These are phyloP conservation scores for Axea sp. DNA, from an alignment of 2,888 invertebrate genomes.

Conservation along the genomic window DNA sequence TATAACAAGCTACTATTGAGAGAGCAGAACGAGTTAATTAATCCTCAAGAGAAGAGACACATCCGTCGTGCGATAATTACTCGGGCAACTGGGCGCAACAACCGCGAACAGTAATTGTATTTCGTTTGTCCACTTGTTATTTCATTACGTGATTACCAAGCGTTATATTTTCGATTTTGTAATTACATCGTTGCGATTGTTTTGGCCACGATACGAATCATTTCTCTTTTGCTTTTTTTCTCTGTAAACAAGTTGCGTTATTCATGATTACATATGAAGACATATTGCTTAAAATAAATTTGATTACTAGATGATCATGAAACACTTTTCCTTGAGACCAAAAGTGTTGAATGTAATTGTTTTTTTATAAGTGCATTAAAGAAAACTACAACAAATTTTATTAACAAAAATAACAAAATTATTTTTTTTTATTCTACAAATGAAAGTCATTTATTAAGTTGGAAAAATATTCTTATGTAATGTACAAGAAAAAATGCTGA, in stretches of 20 bases:
- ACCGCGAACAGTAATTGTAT: slow-evolving; percentile 49
- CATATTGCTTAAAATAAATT: slow-evolving; percentile 14
- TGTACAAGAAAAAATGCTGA: no score
- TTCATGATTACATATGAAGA: slow-evolving; percentile 24
- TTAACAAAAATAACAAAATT: no score
- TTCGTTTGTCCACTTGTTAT: slow-evolving; percentile 53
- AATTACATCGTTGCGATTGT: slow-evolving; percentile 44
- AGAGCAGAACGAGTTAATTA: slow-evolving; percentile 53
- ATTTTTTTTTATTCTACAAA: no score
- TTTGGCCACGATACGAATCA: slow-evolving; percentile 11
- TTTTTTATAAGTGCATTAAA: no score
- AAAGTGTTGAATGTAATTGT: no score
- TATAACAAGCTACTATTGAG: slow-evolving; percentile 23
- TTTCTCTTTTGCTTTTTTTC: slow-evolving; percentile 15
- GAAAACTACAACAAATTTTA: no score
- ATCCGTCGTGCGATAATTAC: slow-evolving; percentile 51
- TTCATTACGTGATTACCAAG: slow-evolving; percentile 35
- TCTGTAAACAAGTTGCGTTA: slow-evolving; percentile 27
- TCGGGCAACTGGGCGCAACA: slow-evolving; percentile 39
- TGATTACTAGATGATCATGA: slow-evolving; percentile 25
- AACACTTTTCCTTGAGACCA: not conserved
- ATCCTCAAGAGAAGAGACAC: slow-evolving; percentile 35
- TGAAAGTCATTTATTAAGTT: no score
- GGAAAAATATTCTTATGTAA: no score
- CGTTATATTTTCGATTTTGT: slow-evolving; percentile 37